A percentile compares a stretch with the other conserved stretches of the same genome.
Evolutionary conservation across 2,888 invertebrate species (phyloP).

Genomic region (Orchesellides sinensis): DNA sequence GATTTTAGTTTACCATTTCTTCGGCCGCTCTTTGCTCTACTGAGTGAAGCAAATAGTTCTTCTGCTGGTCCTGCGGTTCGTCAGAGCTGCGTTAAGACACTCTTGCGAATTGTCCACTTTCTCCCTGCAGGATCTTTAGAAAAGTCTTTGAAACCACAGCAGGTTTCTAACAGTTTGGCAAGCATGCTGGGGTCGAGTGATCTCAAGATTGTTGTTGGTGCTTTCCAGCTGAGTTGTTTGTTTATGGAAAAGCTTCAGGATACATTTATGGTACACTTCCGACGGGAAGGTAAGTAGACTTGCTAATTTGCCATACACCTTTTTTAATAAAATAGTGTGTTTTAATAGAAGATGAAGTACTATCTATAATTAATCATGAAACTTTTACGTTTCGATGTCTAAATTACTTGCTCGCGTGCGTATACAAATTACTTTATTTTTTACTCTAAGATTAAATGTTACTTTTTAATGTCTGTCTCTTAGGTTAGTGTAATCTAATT

Average conservation of each 20-base stretch:
- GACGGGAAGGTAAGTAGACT: constrained; percentile 91
- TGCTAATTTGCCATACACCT: too few species aligned
- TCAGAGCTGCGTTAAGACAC: constrained; percentile 96
- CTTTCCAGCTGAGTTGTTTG: constrained; percentile 97
- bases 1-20: constrained; percentile 84
- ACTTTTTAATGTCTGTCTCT: too few species aligned
- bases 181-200: constrained; percentile 99
- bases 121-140: constrained; percentile 91
- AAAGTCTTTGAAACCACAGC: constrained; percentile 82
- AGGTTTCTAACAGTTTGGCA: constrained; percentile 97
- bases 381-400: too few species aligned
- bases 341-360: not conserved
- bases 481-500: too few species aligned
- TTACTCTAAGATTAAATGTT: too few species aligned
- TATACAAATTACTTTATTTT: too few species aligned
- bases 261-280: constrained; percentile 96
- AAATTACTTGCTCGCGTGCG: too few species aligned
- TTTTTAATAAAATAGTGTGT: not conserved
- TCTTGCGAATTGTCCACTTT: constrained; percentile 97
- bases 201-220: constrained; percentile 96
- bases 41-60: constrained; percentile 98
- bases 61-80: constrained; percentile 98
- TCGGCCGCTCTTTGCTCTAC: constrained; percentile 92
- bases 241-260: constrained; percentile 97
- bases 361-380: too few species aligned